Conservation (phyloP, 2,113 vertebrate genomes). For the Rostratula benghalensis region DNA sequence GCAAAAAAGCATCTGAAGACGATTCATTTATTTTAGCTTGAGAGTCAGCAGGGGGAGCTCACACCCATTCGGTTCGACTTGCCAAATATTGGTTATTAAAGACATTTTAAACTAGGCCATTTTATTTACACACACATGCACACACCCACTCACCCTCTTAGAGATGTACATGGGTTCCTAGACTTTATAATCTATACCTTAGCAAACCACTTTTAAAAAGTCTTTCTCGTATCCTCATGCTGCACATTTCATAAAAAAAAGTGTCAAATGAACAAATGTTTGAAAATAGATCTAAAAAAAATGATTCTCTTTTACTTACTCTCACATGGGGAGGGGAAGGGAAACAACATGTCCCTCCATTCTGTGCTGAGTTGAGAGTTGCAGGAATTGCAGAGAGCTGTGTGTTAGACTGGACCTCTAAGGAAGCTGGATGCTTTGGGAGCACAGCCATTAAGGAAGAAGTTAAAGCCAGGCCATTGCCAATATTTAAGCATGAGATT, state of each 20-base stretch:
- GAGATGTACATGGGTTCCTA: neutral
- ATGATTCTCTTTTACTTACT: neutral
- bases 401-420: neutral
- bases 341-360: neutral
- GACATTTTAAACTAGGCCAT: conserved; percentile 43
- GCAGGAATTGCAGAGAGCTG: neutral
- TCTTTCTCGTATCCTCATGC: neutral
- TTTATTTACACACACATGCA: neutral
- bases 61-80: neutral
- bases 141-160: neutral
- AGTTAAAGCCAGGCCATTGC: neutral
- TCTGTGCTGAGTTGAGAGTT: neutral
- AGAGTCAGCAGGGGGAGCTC: conserved; percentile 59
- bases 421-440: neutral
- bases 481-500: neutral
- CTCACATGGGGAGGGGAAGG: neutral
- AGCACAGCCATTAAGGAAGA: neutral
- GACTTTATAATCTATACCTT: neutral
- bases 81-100: neutral
- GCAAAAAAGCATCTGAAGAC: neutral
- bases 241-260: neutral
- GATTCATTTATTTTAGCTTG: neutral
- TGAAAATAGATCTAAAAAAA: neutral
- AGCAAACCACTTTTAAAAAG: neutral
- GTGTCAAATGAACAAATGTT: neutral